Evolutionary conservation across 2,113 vertebrate species (phyloP).

Genomic region (Pterophyllum scalare): DNA sequence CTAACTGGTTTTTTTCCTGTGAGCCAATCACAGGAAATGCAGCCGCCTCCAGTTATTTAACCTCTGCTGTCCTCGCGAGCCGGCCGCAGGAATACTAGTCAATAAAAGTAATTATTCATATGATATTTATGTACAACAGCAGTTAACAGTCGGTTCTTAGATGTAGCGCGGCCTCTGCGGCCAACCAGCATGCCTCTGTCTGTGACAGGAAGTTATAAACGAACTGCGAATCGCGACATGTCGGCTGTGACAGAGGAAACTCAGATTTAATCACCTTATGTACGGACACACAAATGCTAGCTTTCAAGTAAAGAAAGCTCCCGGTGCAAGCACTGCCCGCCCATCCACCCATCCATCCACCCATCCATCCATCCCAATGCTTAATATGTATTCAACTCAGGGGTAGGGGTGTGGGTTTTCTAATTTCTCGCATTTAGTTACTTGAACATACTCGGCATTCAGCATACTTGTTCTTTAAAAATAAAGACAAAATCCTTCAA

Average conservation of each 20-base stretch:
- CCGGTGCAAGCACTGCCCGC: neutral
- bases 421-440: too few species aligned
- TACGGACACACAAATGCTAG: neutral
- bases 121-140: too few species aligned
- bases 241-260: neutral
- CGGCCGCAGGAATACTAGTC: neutral
- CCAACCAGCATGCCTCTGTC: neutral
- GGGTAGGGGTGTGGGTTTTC: neutral
- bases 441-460: too few species aligned
- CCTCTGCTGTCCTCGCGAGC: neutral
- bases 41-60: neutral
- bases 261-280: neutral
- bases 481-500: neutral
- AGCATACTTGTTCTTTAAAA: neutral
- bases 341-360: fast-evolving
- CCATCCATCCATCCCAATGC: neutral
- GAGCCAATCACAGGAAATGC: neutral
- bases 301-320: neutral
- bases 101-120: neutral
- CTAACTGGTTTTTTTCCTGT: neutral
- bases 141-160: neutral
- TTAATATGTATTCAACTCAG: neutral
- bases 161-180: fast-evolving
- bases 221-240: neutral
- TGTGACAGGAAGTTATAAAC: neutral